Evolutionary conservation across 2,888 invertebrate genomes (phyloP), one percentile per base, ranked within the genome.

Genomic region (Nymphalis urticae): DNA sequence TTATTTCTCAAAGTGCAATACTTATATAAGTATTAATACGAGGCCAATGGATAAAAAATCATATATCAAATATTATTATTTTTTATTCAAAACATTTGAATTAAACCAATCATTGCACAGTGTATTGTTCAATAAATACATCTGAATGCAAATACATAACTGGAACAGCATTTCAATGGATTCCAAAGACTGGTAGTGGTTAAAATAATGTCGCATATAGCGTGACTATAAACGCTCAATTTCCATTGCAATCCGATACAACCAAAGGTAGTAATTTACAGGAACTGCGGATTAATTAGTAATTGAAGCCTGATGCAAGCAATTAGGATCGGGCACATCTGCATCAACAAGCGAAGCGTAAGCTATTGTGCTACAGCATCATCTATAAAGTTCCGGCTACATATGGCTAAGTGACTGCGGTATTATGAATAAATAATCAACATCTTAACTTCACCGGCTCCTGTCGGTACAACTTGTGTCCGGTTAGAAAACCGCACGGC

Each of bases 231-330:
- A 27, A 51, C 10, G 19, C 19, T 51, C 9, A 32, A 17, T 7
- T 24, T 50, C 21, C 17, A 59, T 10, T n/a, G 42, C 36, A 58
- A 51, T 59, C 36, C 50, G 36, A 65, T 65, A 50, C 16, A 56
- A 56, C 17, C 54, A 16, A 54, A 61, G 47, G 61, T 36, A 24
- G 59, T 32, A 48, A 42, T 42, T 66, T 61, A 51, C 24, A 24
- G 48, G 60, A 66, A 61, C 66, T 66, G 53, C 42, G 48, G 47
- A 66, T 66, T 66, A 48, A 65, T 59, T 60, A 60, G 66, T 61
- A 66, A 66, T 61, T 62, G 54, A 48, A 27, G 66, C 47, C 24
- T 32, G 36, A 13, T 42, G 42, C 42, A 42, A 9, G 21, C 10
- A 51, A 51, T 51, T 21, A 51, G 51, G 51, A 51, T 21, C 21